Percentiles rank a stretch among this genome's conserved stretches.
Conservation (phyloP, 2,888 invertebrate species). For the Galerucella nymphaeae region DNA sequence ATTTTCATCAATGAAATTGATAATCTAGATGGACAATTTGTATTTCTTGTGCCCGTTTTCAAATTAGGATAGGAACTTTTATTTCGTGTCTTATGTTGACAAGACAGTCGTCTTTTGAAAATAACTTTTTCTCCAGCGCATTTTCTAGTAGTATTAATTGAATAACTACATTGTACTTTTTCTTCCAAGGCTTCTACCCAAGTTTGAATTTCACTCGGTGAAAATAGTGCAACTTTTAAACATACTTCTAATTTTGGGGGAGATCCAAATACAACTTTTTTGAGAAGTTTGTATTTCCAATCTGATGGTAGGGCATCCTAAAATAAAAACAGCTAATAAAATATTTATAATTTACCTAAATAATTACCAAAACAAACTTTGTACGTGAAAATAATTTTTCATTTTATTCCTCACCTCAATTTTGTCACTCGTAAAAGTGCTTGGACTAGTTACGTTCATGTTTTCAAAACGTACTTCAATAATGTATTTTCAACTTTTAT, state of each 20-base stretch:
- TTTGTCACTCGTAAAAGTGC: conserved; percentile 13
- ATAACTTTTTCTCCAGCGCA: conserved; percentile 23
- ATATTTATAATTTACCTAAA: too few species aligned
- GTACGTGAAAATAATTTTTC: neutral
- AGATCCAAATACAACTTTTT: conserved; percentile 23
- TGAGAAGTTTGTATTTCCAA: conserved; percentile 30
- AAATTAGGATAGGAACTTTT: conserved; percentile 15
- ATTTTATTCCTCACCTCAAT: conserved; percentile 16
- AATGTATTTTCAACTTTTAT: neutral
- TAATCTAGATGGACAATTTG: conserved; percentile 24
- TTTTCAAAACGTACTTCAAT: neutral
- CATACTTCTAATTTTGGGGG: conserved; percentile 25
- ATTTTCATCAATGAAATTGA: conserved; percentile 18
- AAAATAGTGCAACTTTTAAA: conserved; percentile 20
- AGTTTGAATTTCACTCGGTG: conserved; percentile 14
- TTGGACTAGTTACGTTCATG: conserved; percentile 17
- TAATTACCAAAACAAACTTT: neutral
- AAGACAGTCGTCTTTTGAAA: conserved; percentile 25
- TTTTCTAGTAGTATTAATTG: conserved; percentile 25
- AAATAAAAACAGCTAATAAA: neutral
- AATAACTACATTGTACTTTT: conserved; percentile 30
- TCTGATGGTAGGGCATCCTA: conserved; percentile 22
- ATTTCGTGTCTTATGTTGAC: conserved; percentile 21
- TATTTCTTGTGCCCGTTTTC: conserved; percentile 22
- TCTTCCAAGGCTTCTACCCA: conserved; percentile 30